A percentile compares a stretch with the other conserved stretches of the same genome.
phyloP scores from a whole-genome alignment of 2,113 vertebrate genomes.

The Sorex fumeus region DNA sequence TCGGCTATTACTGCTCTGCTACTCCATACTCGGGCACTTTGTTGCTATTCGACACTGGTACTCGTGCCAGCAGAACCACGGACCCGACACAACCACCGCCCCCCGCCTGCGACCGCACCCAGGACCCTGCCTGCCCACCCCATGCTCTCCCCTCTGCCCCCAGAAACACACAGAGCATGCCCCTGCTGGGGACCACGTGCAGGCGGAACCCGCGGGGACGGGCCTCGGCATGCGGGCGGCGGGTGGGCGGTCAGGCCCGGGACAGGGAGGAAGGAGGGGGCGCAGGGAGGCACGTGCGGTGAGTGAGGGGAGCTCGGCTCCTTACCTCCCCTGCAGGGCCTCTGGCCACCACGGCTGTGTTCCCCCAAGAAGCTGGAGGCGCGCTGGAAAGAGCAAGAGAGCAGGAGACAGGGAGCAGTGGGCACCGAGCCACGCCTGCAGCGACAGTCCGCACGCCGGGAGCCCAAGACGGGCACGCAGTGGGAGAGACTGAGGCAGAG shows the following conservation, averaged over 20 bases:
- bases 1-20: too few relatives aligned
- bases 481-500: constrained; percentile 10
- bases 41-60: too few relatives aligned
- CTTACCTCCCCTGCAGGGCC: constrained; percentile 92
- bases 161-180: not conserved
- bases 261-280: constrained; percentile 57
- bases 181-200: not conserved
- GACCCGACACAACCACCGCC: not conserved
- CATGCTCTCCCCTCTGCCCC: not conserved
- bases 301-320: constrained; percentile 60
- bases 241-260: too few relatives aligned
- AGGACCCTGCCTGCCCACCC: not conserved
- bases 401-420: constrained; percentile 90
- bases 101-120: not conserved
- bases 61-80: not conserved
- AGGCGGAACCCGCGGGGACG: constrained; percentile 7
- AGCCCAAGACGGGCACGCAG: constrained; percentile 72
- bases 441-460: constrained; percentile 83
- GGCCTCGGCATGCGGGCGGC: not conserved
- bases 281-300: not conserved
- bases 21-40: too few relatives aligned
- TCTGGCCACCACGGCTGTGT: constrained; percentile 89
- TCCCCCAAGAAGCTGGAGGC: constrained; percentile 90
- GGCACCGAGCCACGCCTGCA: constrained; percentile 85
- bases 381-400: constrained; percentile 91